Evolutionary conservation across 2,113 vertebrate species (phyloP).

Genomic region (Pterocles gutturalis): DNA sequence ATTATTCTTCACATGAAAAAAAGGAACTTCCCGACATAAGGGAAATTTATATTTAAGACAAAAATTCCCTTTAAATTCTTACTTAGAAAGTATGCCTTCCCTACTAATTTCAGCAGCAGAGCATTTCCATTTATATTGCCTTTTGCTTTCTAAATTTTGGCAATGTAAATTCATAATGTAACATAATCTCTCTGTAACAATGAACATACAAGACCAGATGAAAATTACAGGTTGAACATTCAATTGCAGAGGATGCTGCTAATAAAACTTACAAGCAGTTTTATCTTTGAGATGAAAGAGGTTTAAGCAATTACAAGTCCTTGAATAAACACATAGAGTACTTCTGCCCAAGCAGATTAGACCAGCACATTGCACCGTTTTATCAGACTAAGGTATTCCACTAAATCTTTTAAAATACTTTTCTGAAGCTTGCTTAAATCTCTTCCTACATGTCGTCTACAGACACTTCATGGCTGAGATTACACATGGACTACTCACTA

Average conservation of each 20-base stretch:
- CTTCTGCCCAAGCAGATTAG: neutral
- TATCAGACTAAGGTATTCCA: neutral
- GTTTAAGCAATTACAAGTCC: neutral
- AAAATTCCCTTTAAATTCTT: neutral
- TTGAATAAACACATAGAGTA: neutral
- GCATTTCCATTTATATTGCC: neutral
- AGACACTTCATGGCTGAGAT: neutral
- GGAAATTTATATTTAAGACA: neutral
- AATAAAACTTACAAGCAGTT: neutral
- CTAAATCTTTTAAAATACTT: neutral
- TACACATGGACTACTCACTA: neutral
- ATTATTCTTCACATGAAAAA: neutral
- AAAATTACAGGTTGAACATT: neutral
- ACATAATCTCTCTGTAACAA: neutral
- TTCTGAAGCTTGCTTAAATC: neutral
- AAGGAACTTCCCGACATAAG: neutral
- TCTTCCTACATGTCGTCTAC: neutral
- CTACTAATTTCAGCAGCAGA: neutral
- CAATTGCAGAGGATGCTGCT: neutral
- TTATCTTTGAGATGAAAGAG: neutral
- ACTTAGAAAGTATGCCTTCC: neutral
- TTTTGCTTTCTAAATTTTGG: neutral
- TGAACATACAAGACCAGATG: neutral
- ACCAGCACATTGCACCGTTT: neutral
- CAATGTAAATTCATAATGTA: neutral